These are phyloP conservation scores for Toxonevra muliebris DNA, from an alignment of 2,888 invertebrate genomes.

Conservation along the genomic window DNA sequence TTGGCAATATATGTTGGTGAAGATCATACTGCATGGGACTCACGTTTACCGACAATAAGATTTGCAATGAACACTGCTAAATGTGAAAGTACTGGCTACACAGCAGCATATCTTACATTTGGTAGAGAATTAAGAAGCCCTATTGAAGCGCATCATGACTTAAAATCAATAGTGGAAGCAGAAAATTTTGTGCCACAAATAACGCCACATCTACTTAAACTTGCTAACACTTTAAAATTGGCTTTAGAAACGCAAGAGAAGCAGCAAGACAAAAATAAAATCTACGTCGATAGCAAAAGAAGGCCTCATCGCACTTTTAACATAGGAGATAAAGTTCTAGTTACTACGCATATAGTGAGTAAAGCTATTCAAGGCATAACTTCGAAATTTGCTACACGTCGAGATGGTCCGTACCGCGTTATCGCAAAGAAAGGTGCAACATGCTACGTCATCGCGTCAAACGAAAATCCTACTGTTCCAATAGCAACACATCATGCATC, in stretches of 20 bases:
- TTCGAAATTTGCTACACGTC: constrained; percentile 19
- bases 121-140: constrained; percentile 14
- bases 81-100: too few relatives aligned
- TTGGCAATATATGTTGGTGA: neutral
- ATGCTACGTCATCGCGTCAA: constrained; percentile 28
- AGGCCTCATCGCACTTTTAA: neutral
- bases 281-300: neutral
- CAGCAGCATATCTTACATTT: too few relatives aligned
- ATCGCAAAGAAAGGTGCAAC: constrained; percentile 8
- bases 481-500: too few relatives aligned
- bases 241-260: constrained; percentile 27
- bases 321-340: constrained; percentile 5
- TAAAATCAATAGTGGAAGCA: constrained; percentile 15
- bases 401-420: constrained; percentile 28
- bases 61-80: too few relatives aligned
- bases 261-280: constrained; percentile 25
- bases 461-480: too few relatives aligned
- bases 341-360: neutral
- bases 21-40: neutral
- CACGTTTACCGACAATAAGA: neutral
- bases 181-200: constrained; percentile 34
- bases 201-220: constrained; percentile 24
- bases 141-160: constrained; percentile 17
- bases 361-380: constrained; percentile 3
- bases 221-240: constrained; percentile 27